Evolutionary conservation across 92 coral and sea anemone genomes (phyloP).

Genomic region (Heteractis magnifica): DNA sequence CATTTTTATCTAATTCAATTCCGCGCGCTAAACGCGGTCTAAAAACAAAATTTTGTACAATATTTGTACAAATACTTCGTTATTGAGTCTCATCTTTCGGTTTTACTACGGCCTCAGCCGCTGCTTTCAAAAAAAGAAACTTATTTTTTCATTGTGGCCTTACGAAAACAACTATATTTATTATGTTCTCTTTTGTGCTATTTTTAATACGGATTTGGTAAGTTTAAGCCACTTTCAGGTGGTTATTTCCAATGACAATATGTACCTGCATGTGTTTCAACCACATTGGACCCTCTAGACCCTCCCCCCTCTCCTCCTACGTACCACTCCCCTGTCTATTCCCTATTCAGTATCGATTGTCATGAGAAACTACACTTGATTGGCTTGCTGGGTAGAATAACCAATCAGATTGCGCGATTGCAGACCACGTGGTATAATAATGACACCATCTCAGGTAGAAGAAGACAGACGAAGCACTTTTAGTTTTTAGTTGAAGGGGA

Average conservation of each 20-base stretch:
- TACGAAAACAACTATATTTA: neutral
- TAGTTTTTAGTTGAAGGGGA: conserved; percentile 22
- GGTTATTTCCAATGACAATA: conserved; percentile 31
- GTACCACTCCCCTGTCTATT: conserved; percentile 23
- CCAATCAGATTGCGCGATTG: conserved; percentile 51
- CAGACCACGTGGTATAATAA: conserved; percentile 55
- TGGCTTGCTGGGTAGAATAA: conserved; percentile 20
- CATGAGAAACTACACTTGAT: conserved; percentile 22
- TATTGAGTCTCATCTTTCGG: neutral
- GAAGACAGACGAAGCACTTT: conserved; percentile 12
- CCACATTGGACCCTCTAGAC: neutral
- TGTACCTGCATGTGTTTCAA: conserved; percentile 14
- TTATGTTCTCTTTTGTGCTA: neutral
- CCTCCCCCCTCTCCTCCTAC: conserved; percentile 15
- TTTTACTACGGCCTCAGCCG: neutral
- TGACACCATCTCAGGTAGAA: conserved; percentile 56
- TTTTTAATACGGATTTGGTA: conserved; percentile 34
- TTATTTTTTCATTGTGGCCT: neutral
- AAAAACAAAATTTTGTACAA: neutral
- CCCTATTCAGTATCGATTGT: conserved; percentile 2
- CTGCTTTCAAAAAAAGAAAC: neutral
- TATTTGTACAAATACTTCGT: neutral
- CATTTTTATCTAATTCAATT: neutral
- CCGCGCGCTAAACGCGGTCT: neutral
- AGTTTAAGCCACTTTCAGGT: conserved; percentile 40